A percentile compares a stretch with the other conserved stretches of the same genome.
Conservation (phyloP, 2,888 invertebrate species). For the Strigamia crassipes region DNA sequence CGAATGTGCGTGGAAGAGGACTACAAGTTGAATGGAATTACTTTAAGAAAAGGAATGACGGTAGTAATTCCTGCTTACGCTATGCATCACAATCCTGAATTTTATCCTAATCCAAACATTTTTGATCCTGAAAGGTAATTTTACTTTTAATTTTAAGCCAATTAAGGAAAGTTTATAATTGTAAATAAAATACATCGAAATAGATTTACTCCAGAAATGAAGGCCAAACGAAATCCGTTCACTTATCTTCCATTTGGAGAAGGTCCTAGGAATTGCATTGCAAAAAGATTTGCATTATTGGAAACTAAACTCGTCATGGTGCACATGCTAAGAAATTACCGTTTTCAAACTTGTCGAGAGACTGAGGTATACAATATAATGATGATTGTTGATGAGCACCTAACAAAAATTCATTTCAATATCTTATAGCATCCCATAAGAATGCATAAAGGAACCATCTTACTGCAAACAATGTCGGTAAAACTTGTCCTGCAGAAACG, state of each 20-base stretch:
- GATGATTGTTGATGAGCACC: too few relatives aligned
- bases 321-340: neutral
- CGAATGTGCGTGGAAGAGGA: conserved; percentile 39
- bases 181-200: neutral
- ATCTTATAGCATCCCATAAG: too few relatives aligned
- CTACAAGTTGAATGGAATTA: conserved; percentile 38
- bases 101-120: conserved; percentile 47
- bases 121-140: conserved; percentile 48
- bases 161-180: too few relatives aligned
- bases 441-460: too few relatives aligned
- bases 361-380: conserved; percentile 37
- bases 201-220: conserved; percentile 52
- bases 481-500: neutral
- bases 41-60: conserved; percentile 44
- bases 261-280: conserved; percentile 53
- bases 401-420: too few relatives aligned
- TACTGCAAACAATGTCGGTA: too few relatives aligned
- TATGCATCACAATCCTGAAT: conserved; percentile 47
- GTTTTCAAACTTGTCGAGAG: neutral
- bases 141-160: neutral
- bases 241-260: conserved; percentile 54
- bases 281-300: conserved; percentile 53
- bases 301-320: conserved; percentile 52
- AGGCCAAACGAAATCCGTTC: conserved; percentile 50
- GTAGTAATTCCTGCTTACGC: conserved; percentile 41